These are phyloP conservation scores for Ctena decussata DNA, from an alignment of 2,888 invertebrate species.

Conservation along the genomic window DNA sequence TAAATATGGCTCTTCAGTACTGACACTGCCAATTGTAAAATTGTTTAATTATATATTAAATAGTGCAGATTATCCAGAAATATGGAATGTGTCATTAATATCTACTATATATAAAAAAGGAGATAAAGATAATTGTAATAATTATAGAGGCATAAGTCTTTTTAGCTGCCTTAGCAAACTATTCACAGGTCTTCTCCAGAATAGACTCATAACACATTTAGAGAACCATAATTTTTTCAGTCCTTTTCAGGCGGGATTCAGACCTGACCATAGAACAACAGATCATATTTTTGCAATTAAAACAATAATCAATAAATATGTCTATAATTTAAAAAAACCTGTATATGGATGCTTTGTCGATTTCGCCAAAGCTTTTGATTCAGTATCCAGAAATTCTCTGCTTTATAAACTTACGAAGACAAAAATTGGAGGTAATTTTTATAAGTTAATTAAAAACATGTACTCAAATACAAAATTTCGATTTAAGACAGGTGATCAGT, in stretches of 20 bases:
- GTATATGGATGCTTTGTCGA: constrained; percentile 11
- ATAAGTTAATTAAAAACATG: neutral
- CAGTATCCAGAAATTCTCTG: too few species aligned
- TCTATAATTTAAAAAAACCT: neutral
- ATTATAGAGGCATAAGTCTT: neutral
- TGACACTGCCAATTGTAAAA: constrained; percentile 2
- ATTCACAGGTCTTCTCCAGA: neutral
- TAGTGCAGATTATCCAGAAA: neutral
- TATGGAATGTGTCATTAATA: neutral
- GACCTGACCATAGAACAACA: constrained; percentile 4
- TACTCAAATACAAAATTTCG: too few species aligned
- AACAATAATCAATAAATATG: constrained; percentile 22
- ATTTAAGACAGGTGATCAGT: neutral
- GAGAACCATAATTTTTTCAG: constrained; percentile 11
- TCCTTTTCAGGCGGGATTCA: constrained; percentile 20
- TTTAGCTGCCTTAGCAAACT: constrained; percentile 6
- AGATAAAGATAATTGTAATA: neutral
- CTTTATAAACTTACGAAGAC: too few species aligned
- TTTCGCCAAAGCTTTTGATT: too few species aligned
- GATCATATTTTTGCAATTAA: constrained; percentile 13
- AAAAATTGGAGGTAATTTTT: neutral
- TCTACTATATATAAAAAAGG: neutral
- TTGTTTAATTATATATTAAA: constrained; percentile 9
- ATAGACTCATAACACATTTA: neutral
- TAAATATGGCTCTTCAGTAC: neutral